Percentiles rank a stretch among this genome's conserved stretches.
Evolutionary conservation across 2,888 invertebrate genomes (phyloP).

Genomic region (Schizaphis graminum): DNA sequence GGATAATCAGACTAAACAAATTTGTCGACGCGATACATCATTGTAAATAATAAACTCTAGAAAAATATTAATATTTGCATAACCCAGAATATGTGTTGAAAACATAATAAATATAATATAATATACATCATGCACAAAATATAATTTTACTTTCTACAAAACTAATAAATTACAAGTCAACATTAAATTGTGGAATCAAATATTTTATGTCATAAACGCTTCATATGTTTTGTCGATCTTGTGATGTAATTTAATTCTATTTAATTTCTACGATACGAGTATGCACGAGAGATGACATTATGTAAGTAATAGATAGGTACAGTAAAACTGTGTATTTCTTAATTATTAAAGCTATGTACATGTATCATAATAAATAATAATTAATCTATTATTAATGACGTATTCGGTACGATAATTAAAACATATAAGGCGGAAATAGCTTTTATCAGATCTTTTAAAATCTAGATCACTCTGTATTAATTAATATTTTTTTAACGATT

Average conservation of each 20-base stretch:
- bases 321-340: not conserved
- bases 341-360: not conserved
- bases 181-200: not conserved
- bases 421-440: not conserved
- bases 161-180: not conserved
- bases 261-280: not conserved
- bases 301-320: not conserved
- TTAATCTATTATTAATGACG: not conserved
- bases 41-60: not conserved
- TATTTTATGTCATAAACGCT: not conserved
- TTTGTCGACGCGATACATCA: not conserved
- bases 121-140: not conserved
- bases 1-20: not conserved
- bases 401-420: not conserved
- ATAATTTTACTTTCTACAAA: not conserved
- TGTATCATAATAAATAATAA: no score
- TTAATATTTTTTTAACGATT: not conserved
- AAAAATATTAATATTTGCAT: conserved; percentile 11
- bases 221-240: not conserved
- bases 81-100: not conserved
- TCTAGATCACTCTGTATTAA: not conserved
- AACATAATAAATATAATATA: not conserved
- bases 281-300: not conserved
- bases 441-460: not conserved
- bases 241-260: not conserved